These are phyloP conservation scores for Dermolepida albohirtum DNA, from an alignment of 2,888 invertebrate species.

Conservation along the genomic window DNA sequence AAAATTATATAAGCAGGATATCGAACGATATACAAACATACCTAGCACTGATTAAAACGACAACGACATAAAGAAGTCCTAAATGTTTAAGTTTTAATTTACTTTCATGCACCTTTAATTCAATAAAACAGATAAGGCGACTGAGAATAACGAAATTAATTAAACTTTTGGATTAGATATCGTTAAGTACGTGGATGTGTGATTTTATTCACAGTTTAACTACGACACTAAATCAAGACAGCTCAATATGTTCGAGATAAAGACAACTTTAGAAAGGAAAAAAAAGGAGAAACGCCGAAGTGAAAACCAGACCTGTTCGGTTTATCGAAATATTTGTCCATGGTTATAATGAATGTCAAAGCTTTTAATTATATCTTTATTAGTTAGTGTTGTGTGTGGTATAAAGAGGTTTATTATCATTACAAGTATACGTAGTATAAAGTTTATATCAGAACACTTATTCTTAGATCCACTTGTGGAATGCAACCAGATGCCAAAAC, in stretches of 20 bases:
- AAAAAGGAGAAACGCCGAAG: not conserved
- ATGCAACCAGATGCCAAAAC: conserved; percentile 11
- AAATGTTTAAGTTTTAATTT: conserved; percentile 50
- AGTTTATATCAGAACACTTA: not conserved
- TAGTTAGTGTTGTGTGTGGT: conserved; percentile 9
- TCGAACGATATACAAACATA: not conserved
- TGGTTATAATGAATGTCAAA: conserved; percentile 17
- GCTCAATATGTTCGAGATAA: conserved; percentile 7
- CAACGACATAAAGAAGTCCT: conserved; percentile 2
- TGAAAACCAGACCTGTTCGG: conserved; percentile 1
- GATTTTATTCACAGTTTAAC: conserved; percentile 37
- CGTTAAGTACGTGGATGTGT: conserved; percentile 17
- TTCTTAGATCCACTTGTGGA: conserved; percentile 12
- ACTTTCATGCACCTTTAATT: conserved; percentile 55
- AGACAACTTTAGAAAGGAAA: not conserved
- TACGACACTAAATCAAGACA: conserved; percentile 11
- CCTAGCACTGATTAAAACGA: conserved; percentile 12
- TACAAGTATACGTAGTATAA: conserved; percentile 16
- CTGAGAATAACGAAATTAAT: conserved; percentile 40
- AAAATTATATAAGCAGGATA: too few relatives aligned
- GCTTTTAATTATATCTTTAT: conserved; percentile 38
- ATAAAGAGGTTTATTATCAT: conserved; percentile 8
- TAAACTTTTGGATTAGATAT: conserved; percentile 29
- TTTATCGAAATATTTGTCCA: conserved; percentile 16
- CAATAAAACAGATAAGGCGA: conserved; percentile 50